Evolutionary conservation across 2,113 vertebrate species (phyloP), one percentile per base, ranked within the genome.

Genomic region (Salvelinus sp.): DNA sequence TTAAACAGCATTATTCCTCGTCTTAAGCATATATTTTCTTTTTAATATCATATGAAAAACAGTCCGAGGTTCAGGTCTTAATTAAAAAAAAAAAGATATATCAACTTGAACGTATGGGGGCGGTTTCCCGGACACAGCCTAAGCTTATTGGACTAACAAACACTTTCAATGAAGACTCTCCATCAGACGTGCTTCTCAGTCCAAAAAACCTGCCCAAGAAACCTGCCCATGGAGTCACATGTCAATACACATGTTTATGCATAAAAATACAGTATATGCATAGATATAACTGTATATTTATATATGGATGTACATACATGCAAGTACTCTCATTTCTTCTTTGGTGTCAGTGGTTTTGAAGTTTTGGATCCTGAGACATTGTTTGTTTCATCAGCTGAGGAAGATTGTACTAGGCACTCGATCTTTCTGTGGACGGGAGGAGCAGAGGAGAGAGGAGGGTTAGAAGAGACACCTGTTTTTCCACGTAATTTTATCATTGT

Each of bases 321-420:
- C 87, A 69, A 57, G 14, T 70, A 80, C 82, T 97, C 80, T 97
- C 94, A 99, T 89, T 96, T 96, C 94, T 97, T 98, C 94, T 98
- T 99, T 27, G 95, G 90, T 79, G 96, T 94, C 3, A 94, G 80
- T 62, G 58, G 58, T 87, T 99, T 98, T 69, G 95, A 93, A 0
- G 92, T 93, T 92, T 97, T 99, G 89, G 97, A 96, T 92, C 95
- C 96, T 0, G 95, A 96, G 91, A 97, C 96, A 0, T 98, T 98
- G 89, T 98, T 97, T 0, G 97, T 99, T 90, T 98, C 97, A 91
- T 99, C 97, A 0, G 95, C 97, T 9, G 97, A 99, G 25, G 96
- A 98, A 69, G 95, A 95, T 44, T 44, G 38, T 85, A 99, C 96
- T 7, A 99, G 97, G 85, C 97, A 97, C 85, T 99, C 97, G 50